Percentiles rank a stretch among this genome's conserved stretches.
These are phyloP conservation scores for Oreochromis spilurus DNA, from an alignment of 2,113 vertebrate genomes.

Conservation along the genomic window DNA sequence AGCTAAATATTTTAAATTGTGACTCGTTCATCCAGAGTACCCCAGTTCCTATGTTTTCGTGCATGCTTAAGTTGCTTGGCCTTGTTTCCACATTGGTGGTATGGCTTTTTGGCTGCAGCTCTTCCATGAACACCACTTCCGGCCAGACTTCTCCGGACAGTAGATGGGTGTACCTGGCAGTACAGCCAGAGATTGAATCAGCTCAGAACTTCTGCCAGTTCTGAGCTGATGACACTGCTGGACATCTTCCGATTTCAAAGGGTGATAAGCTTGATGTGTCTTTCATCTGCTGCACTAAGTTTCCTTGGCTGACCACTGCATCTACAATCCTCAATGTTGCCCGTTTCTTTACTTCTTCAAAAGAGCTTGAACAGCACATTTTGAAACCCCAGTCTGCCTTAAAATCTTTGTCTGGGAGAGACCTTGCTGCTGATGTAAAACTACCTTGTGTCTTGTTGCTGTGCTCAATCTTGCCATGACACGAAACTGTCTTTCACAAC, in stretches of 20 bases:
- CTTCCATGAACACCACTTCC: background rate
- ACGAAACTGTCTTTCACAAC: background rate
- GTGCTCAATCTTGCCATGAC: no score
- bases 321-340: background rate
- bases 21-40: background rate
- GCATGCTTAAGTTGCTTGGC: rapidly evolving
- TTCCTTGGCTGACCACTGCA: rapidly evolving
- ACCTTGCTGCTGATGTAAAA: background rate
- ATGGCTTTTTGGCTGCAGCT: background rate
- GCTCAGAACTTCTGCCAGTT: background rate
- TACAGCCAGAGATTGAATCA: no score
- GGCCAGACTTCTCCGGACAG: rapidly evolving
- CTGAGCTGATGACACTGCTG: background rate
- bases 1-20: background rate
- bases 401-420: background rate
- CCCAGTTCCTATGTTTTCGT: background rate
- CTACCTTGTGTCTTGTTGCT: background rate
- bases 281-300: background rate
- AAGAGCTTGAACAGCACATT: background rate
- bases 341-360: background rate
- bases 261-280: background rate
- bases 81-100: background rate
- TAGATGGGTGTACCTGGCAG: background rate
- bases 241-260: background rate
- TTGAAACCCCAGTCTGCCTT: background rate